These are phyloP conservation scores for Cepaea nemoralis DNA, from an alignment of 1,140 invertebrate genomes.

Conservation along the genomic window DNA sequence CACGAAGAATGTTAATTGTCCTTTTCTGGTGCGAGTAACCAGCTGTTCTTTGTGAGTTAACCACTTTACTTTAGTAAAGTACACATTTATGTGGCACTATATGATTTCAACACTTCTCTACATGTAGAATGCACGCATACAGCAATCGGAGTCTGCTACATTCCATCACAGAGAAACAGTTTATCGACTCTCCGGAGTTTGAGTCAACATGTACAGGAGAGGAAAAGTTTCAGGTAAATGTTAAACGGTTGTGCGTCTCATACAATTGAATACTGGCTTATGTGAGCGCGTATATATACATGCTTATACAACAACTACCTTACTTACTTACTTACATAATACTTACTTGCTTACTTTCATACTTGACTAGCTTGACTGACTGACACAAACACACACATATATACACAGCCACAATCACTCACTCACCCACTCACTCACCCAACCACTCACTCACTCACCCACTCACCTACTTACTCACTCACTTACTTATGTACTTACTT, in stretches of 20 bases:
- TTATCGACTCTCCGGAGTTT: conserved; percentile 91
- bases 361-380: not conserved
- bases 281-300: too few species aligned
- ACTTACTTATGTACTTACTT: not conserved
- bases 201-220: conserved; percentile 85
- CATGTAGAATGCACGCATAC: conserved; percentile 85
- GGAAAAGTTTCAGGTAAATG: conserved; percentile 86
- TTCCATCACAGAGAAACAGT: conserved; percentile 86
- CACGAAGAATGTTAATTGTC: too few species aligned
- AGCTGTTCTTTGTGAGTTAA: too few species aligned
- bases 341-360: too few species aligned
- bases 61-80: too few species aligned
- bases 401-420: not conserved
- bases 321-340: too few species aligned
- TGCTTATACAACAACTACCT: too few species aligned
- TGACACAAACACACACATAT: not conserved
- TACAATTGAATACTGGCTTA: too few species aligned
- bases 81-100: too few species aligned
- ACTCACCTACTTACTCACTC: not conserved
- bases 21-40: too few species aligned
- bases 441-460: not conserved
- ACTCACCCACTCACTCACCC: not conserved
- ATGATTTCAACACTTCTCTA: too few species aligned
- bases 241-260: too few species aligned
- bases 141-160: conserved; percentile 87